These are phyloP conservation scores for Leptinotarsa rubiginosa DNA, from an alignment of 2,888 invertebrate species.

Conservation along the genomic window DNA sequence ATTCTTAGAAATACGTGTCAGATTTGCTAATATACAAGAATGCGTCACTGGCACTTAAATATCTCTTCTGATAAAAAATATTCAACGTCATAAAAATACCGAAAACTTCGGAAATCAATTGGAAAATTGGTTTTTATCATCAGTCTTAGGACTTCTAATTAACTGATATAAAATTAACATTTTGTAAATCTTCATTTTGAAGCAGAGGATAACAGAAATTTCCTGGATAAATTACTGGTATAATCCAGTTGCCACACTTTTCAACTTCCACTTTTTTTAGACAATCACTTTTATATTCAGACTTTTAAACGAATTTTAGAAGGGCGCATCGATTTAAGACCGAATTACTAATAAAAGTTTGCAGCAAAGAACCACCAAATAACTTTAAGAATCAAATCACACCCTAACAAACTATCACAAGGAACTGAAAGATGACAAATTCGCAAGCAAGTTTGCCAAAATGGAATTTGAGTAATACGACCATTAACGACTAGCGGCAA, in stretches of 20 bases:
- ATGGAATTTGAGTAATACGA: too few relatives aligned
- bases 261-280: background rate
- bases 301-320: slow-evolving; percentile 45
- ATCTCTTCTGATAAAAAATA: slow-evolving; percentile 34
- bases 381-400: background rate
- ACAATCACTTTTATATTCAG: slow-evolving; percentile 24
- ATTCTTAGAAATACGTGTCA: slow-evolving; percentile 29
- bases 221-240: slow-evolving; percentile 22
- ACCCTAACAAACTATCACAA: background rate
- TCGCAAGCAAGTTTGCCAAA: too few relatives aligned
- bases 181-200: slow-evolving; percentile 65
- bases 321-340: slow-evolving; percentile 39
- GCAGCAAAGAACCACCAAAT: background rate
- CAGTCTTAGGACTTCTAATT: slow-evolving; percentile 66
- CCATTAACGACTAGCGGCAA: too few relatives aligned
- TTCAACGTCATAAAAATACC: slow-evolving; percentile 50
- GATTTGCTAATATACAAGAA: slow-evolving; percentile 29
- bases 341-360: background rate
- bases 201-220: slow-evolving; percentile 30
- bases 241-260: slow-evolving; percentile 9
- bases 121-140: slow-evolving; percentile 46
- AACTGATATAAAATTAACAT: slow-evolving; percentile 61
- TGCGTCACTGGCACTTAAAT: slow-evolving; percentile 36
- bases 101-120: slow-evolving; percentile 44
- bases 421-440: too few relatives aligned